Conservation (phyloP, 2,888 invertebrate genomes). For the Eremobia ochroleuca region DNA sequence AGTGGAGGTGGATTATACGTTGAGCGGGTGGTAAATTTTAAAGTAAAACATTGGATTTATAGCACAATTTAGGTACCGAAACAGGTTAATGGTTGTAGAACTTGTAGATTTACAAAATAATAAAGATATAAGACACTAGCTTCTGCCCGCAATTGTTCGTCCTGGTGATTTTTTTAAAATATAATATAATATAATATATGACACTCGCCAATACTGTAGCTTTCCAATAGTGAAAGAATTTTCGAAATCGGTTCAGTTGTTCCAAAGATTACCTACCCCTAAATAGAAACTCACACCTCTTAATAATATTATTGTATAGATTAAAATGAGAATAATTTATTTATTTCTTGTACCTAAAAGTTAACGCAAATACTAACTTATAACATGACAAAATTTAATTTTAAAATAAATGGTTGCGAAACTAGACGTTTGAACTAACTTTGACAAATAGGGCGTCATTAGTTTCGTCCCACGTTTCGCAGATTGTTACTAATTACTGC, state of each 20-base stretch:
- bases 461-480: slow-evolving; percentile 27
- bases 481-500: slow-evolving; percentile 46
- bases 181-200: neutral
- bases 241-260: neutral
- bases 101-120: neutral
- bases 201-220: neutral
- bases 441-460: slow-evolving; percentile 46
- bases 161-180: neutral
- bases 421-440: slow-evolving; percentile 28
- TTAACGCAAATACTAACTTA: neutral
- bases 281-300: neutral
- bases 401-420: slow-evolving; percentile 34
- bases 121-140: neutral
- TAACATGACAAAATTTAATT: slow-evolving; percentile 1
- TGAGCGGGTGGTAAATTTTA: slow-evolving; percentile 7
- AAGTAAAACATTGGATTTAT: slow-evolving; percentile 20
- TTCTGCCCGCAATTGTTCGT: neutral
- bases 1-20: slow-evolving; percentile 17
- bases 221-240: too few species aligned
- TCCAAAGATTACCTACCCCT: neutral
- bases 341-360: neutral
- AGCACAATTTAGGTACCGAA: neutral
- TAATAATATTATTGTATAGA: neutral
- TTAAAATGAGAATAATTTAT: neutral
- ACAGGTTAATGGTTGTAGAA: neutral